A percentile compares a stretch with the other conserved stretches of the same genome.
These are phyloP conservation scores for Sebastes miniatus DNA, from an alignment of 2,797 vertebrate genomes.

Conservation along the genomic window DNA sequence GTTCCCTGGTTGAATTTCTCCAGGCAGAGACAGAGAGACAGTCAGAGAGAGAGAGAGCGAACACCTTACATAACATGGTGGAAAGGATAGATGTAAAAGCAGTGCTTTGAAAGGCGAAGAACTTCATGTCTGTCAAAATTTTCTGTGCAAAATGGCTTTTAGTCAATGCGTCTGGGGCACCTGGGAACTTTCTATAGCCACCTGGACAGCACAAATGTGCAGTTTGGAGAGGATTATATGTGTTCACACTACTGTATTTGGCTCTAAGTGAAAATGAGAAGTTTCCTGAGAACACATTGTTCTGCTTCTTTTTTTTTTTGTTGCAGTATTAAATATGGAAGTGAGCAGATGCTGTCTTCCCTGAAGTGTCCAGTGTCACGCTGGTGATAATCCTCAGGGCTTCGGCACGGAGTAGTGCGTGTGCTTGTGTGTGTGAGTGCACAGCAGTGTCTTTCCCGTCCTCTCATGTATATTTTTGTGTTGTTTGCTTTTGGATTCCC, in stretches of 20 bases:
- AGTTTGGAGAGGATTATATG: conserved; percentile 21
- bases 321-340: conserved; percentile 62
- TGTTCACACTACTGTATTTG: conserved; percentile 8
- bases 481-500: conserved; percentile 73
- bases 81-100: conserved; percentile 55
- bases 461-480: conserved; percentile 61
- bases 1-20: conserved; percentile 52
- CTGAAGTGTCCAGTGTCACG: conserved; percentile 64
- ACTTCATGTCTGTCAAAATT: conserved; percentile 53
- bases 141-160: conserved; percentile 61
- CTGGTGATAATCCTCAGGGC: conserved; percentile 64
- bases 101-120: conserved; percentile 56
- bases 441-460: conserved; percentile 40
- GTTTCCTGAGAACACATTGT: conserved; percentile 53
- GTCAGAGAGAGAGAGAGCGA: neutral
- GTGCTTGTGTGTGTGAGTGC: neutral
- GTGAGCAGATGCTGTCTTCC: conserved; percentile 68
- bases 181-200: conserved; percentile 41
- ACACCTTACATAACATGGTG: conserved; percentile 63
- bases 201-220: conserved; percentile 45
- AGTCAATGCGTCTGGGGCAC: conserved; percentile 45
- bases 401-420: conserved; percentile 7
- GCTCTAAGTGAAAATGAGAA: conserved; percentile 38
- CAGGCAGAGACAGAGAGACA: neutral
- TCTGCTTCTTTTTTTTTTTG: conserved; percentile 25